phyloP scores from a whole-genome alignment of 2,797 vertebrate species.

The Acrocephalus scirpaceus region DNA sequence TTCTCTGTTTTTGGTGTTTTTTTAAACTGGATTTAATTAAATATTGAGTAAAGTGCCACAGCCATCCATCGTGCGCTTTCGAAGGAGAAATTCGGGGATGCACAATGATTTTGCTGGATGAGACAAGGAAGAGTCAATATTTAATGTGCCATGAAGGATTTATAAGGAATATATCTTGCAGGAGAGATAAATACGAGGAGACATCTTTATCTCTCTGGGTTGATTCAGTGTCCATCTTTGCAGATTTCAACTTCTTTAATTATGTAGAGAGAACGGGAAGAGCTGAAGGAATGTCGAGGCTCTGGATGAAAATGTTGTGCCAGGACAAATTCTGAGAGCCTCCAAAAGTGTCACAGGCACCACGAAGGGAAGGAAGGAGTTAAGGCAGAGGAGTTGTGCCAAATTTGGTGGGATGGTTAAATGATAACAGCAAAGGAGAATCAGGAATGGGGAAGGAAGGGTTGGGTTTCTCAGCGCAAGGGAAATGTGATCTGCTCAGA shows the following conservation, averaged over 20 bases:
- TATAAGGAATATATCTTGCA: constrained; percentile 41
- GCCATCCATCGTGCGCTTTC: constrained; percentile 25
- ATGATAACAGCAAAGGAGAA: neutral
- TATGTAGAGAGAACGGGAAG: neutral
- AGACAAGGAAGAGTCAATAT: constrained; percentile 60
- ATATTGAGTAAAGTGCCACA: constrained; percentile 46
- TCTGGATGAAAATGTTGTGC: neutral
- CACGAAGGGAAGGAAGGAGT: neutral
- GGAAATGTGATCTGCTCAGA: neutral
- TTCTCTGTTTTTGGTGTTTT: neutral
- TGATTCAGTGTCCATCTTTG: constrained; percentile 16
- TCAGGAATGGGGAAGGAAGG: neutral
- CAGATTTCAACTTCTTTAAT: constrained; percentile 26
- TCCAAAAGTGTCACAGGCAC: neutral
- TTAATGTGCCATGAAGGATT: constrained; percentile 63
- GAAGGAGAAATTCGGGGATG: neutral
- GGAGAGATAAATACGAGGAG: constrained; percentile 35
- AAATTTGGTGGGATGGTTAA: accelerated
- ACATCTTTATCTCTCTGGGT: constrained; percentile 35
- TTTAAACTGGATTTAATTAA: constrained; percentile 13
- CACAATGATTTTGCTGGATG: constrained; percentile 26
- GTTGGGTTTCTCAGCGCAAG: neutral
- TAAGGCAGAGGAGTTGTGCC: neutral
- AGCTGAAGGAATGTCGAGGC: neutral
- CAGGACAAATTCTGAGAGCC: neutral